Percentiles rank a stretch among this genome's conserved stretches.
Evolutionary conservation across 92 coral and sea anemone species (phyloP).

Genomic region (Bergia puertoricense): DNA sequence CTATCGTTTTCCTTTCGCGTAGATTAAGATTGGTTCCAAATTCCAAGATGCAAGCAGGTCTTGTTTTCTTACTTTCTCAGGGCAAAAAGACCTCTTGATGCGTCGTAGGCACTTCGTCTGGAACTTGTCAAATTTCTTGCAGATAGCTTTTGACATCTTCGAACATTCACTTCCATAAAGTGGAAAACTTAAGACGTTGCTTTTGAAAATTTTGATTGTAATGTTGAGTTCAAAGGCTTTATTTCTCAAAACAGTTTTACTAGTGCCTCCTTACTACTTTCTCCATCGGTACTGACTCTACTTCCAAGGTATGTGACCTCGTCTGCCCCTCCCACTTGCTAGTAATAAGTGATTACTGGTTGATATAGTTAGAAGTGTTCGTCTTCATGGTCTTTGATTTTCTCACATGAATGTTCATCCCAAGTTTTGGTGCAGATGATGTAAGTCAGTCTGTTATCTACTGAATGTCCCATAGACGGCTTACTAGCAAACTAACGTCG

Average conservation of each 20-base stretch:
- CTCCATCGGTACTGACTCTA: too few relatives aligned
- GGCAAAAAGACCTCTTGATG: background rate
- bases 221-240: background rate
- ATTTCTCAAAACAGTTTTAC: background rate
- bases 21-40: too few relatives aligned
- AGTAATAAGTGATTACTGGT: background rate
- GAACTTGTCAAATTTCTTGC: background rate
- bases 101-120: background rate
- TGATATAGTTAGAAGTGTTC: background rate
- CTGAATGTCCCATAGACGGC: conserved; percentile 22
- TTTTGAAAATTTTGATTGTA: background rate
- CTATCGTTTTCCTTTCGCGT: too few relatives aligned
- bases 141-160: background rate
- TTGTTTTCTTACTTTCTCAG: background rate
- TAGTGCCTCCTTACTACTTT: background rate
- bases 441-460: conserved; percentile 18
- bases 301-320: too few relatives aligned
- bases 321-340: background rate
- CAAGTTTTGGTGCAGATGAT: background rate
- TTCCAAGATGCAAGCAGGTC: background rate
- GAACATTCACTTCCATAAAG: background rate
- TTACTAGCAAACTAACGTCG: background rate
- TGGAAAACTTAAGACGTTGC: background rate
- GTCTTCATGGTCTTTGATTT: background rate
- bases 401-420: background rate